Evolutionary conservation across 2,113 vertebrate species (phyloP).

Genomic region (Mesoclemmys tuberculata): DNA sequence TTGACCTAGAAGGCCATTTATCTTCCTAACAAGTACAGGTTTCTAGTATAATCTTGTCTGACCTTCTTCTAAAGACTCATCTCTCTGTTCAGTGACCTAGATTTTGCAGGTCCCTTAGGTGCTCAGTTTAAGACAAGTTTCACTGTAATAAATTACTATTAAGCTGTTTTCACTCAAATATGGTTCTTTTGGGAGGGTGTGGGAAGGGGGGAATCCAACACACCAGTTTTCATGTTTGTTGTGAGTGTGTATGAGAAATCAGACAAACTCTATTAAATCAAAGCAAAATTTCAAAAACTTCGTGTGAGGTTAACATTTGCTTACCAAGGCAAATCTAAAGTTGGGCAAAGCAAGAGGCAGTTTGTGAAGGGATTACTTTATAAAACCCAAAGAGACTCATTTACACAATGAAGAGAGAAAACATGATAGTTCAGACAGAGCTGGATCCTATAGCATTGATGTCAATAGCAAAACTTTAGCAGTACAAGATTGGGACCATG

Average conservation of each 20-base stretch:
- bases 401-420: background rate
- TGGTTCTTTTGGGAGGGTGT: background rate
- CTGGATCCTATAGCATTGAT: accelerated
- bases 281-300: conserved; percentile 3
- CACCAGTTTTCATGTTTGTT: background rate
- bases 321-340: background rate
- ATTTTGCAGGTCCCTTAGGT: background rate
- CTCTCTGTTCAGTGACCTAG: background rate
- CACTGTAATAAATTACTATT: background rate
- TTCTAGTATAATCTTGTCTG: accelerated
- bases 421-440: background rate
- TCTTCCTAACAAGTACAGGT: background rate
- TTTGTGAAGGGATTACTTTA: background rate
- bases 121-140: background rate
- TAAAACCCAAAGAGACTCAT: background rate
- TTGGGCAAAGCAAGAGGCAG: background rate
- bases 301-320: background rate
- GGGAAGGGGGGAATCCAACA: background rate
- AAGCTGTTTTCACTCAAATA: background rate
- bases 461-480: background rate
- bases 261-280: background rate
- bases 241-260: background rate
- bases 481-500: background rate
- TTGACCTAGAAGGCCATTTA: background rate
- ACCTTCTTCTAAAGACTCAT: background rate